Base-by-base conservation (phyloP, 2,797 vertebrate species). In the Rhodeus uyekii region DNA sequence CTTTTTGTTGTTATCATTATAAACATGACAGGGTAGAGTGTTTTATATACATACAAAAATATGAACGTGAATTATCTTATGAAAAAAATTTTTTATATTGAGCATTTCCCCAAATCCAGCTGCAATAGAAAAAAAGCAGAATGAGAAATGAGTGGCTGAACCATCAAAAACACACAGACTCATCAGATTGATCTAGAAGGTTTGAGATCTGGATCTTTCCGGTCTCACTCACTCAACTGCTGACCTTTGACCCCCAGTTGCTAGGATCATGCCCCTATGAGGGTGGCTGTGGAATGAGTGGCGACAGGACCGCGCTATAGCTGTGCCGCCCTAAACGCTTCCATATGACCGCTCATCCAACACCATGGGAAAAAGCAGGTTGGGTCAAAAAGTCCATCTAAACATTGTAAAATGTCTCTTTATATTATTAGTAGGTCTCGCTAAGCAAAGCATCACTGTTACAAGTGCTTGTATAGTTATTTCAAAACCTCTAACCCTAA, bases 211-310 rank as follows among this genome's bases (percentile, higher is more conserved):
- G 87, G 69, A 84, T 89, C 83, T 87, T 80, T 89, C 85, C 64
- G 38, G 80, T 72, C 84, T 89, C 81, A 80, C 67, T 83, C 84
- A 83, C 73, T 87, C 82, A n/a, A n/a, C n/a, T 72, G 16, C 63
- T 63, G 87, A 93, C 90, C 92, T 90, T 84, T 92, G 91, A 91
- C 90, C 91, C 65, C 44, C 69, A 53, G 55, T 86, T 74, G 81
- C 86, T 19, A 82, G 88, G 91, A 89, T 91, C 90, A 87, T 81
- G 85, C 87, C 83, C 74, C 89, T 87, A 69, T 83, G 76, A 79
- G 86, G 90, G 89, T 83, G 90, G 88, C 77, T 78, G 81, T 81
- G 78, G 48, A 64, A 77, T 83, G 80, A 87, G 65, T 86, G 84
- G 82, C 80, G 83, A 80, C 78, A 83, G 74, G 48, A 34, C 83